Conservation (phyloP, 2,797 vertebrate species). For the Sciurus vulgaris region DNA sequence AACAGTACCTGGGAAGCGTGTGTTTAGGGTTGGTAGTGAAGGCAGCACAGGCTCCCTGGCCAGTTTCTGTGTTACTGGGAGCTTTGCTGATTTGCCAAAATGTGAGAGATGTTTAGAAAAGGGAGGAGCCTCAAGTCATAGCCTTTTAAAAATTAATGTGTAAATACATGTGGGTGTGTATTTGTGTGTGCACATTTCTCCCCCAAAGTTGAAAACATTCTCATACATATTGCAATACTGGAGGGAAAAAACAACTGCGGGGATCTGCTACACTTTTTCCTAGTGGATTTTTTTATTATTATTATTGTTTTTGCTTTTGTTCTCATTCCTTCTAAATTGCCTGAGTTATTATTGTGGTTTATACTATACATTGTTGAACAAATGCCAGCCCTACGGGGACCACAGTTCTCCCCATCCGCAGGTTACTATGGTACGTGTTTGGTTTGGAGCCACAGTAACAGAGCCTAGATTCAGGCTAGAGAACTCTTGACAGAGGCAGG, state of each 20-base stretch:
- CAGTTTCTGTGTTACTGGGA: neutral
- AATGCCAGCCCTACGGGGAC: neutral
- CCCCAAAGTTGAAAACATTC: neutral
- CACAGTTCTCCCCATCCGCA: neutral
- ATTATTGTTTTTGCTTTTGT: neutral
- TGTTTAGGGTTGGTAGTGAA: neutral
- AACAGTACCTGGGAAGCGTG: neutral
- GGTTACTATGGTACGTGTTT: neutral
- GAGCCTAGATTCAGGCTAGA: neutral
- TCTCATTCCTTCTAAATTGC: neutral
- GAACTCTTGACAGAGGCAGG: accelerated
- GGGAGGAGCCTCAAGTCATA: neutral
- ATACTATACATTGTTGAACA: neutral
- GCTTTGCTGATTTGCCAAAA: neutral
- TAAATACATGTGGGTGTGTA: neutral
- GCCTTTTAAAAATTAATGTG: neutral
- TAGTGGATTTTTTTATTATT: neutral
- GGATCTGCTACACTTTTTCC: neutral
- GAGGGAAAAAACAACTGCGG: neutral
- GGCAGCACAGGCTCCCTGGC: accelerated
- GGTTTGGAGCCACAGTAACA: neutral
- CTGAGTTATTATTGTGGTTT: neutral
- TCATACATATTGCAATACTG: neutral
- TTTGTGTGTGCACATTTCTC: neutral
- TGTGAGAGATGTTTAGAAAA: neutral